Evolutionary conservation across 2,888 invertebrate species (phyloP), one percentile per base, ranked within the genome.

Genomic region (Pardosa pseudoannulata): DNA sequence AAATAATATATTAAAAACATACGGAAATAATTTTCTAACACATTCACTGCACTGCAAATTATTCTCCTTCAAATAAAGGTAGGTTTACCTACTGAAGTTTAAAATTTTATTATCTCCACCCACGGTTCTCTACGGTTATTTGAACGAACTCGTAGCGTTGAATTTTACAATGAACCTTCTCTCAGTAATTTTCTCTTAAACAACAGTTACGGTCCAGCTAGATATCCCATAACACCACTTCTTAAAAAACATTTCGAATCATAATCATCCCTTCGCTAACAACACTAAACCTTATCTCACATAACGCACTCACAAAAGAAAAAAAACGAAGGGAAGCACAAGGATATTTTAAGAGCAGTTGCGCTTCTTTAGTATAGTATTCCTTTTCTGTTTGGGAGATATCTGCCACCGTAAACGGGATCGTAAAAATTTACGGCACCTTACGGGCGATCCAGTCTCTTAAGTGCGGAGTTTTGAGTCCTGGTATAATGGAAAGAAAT

Each of bases 371-470:
- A 56, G 56, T 5, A 46, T 46, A 6, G 16, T 46, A 2, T 46
- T 46, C 46, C 46, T 23, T 46, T 23, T 56, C 56, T 56, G 23
- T 56, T 23, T 1, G 23, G 23, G 23, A 56, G 56, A 56, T 56
- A 56, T 56, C 56, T 56, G 5, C 65, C 31, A 1, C 29, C 65
- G 32, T 71, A 71, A 79, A 72, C 79, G 65, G 56, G 64, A 23
- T 62, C 79, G 71, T 79, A 79, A 79, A 79, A 79, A 79, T 79
- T 79, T 79, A 79, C 79, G 79, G 72, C 41, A 50, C 65, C 64
- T 65, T 29, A 28, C 31, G 56, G 31, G 16, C 39, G 41, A 62
- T 64, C 31, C 29, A 39, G 36, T 32, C 28, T 11, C 31, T 74
- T 62, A 62, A 36, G 36, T 16, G 23, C 39, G 36, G 41, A 65